Evolutionary conservation across 2,888 invertebrate species (phyloP).

Genomic region (Ceratothoa steindachneri): DNA sequence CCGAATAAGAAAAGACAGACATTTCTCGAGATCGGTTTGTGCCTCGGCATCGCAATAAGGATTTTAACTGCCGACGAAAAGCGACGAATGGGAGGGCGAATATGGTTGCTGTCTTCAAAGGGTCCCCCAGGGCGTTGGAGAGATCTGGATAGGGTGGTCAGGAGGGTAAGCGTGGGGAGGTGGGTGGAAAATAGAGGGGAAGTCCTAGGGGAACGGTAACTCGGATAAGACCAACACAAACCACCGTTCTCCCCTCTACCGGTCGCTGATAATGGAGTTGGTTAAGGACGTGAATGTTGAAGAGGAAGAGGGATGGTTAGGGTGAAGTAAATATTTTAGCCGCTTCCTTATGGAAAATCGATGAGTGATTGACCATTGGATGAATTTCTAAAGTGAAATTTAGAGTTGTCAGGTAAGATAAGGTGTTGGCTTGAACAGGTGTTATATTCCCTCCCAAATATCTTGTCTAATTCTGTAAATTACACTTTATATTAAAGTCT

Average conservation of each 20-base stretch:
- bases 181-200: not conserved
- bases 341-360: too few relatives aligned
- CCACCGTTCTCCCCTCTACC: not conserved
- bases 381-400: not conserved
- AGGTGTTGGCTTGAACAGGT: too few relatives aligned
- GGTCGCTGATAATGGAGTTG: not conserved
- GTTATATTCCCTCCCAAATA: too few relatives aligned
- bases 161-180: not conserved
- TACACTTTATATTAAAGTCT: not conserved
- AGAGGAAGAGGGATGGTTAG: not conserved
- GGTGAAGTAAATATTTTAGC: too few relatives aligned
- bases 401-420: not conserved
- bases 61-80: not conserved
- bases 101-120: not conserved
- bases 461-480: not conserved
- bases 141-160: not conserved
- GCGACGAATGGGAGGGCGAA: not conserved
- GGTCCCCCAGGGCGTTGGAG: not conserved
- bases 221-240: not conserved
- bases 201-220: too few relatives aligned
- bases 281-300: not conserved
- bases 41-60: not conserved
- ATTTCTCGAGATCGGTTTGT: not conserved
- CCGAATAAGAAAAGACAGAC: too few relatives aligned
- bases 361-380: not conserved